Percentiles rank a stretch among this genome's conserved stretches.
phyloP scores from a whole-genome alignment of 1,140 invertebrate species.

The Delia radicum region DNA sequence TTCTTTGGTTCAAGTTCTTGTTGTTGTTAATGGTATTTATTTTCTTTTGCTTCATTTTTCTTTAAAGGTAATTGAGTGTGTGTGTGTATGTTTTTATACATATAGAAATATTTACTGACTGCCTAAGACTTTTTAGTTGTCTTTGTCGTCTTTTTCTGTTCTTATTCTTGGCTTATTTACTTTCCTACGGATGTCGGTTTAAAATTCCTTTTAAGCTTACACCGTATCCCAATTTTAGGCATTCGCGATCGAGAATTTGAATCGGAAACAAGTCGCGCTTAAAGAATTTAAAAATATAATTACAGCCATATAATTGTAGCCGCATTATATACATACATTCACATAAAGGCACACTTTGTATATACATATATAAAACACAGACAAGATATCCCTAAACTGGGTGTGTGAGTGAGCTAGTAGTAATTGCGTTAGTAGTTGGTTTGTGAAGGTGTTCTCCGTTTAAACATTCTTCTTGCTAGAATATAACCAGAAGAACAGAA shows the following conservation, averaged over 20 bases:
- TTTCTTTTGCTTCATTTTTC: neutral
- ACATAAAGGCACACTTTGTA: neutral
- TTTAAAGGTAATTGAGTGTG: neutral
- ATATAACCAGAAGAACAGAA: neutral
- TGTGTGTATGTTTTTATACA: neutral
- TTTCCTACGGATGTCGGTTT: constrained; percentile 9
- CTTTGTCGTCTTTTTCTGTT: neutral
- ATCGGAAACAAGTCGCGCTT: constrained; percentile 11
- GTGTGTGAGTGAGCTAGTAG: neutral
- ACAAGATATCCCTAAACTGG: neutral
- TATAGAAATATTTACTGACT: neutral
- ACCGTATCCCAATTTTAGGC: constrained; percentile 14
- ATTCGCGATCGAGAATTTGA: constrained; percentile 22
- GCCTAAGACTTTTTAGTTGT: constrained; percentile 1
- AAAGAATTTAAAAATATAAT: neutral
- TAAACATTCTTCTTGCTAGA: no score
- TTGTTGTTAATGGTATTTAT: neutral
- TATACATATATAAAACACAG: neutral
- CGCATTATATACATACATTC: neutral
- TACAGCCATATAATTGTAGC: neutral
- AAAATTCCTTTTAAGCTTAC: constrained; percentile 23
- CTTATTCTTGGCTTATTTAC: constrained; percentile 2
- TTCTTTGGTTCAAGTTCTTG: no score
- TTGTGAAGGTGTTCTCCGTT: neutral
- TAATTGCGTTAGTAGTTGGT: neutral